phyloP scores from a whole-genome alignment of 1,140 invertebrate species.

The Drosophila prosaltans region DNA sequence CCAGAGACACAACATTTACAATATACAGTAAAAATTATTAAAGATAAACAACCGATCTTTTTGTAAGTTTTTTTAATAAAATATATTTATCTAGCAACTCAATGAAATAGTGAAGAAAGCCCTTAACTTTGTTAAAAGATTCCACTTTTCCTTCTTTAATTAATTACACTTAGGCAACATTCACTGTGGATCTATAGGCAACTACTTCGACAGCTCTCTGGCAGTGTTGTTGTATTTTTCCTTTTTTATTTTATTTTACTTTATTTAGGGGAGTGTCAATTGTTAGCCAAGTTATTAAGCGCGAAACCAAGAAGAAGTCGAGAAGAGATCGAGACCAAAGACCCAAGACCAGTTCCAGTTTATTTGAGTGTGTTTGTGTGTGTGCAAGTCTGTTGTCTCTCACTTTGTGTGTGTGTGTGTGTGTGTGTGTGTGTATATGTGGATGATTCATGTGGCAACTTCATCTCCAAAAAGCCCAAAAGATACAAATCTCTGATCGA shows the following conservation, averaged over 20 bases:
- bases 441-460: constrained; percentile 76
- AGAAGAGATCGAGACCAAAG: constrained; percentile 45
- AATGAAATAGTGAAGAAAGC: too few species aligned
- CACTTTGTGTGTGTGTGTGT: constrained; percentile 25
- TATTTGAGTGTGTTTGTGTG: constrained; percentile 55
- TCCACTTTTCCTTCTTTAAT: not conserved
- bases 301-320: constrained; percentile 54
- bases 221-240: constrained; percentile 27
- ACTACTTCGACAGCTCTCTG: constrained; percentile 18
- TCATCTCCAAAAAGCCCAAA: constrained; percentile 26
- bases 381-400: not conserved
- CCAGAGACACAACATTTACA: constrained; percentile 69
- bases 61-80: too few species aligned
- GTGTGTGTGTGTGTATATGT: constrained; percentile 39
- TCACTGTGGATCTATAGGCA: constrained; percentile 48
- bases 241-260: constrained; percentile 25
- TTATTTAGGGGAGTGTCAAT: constrained; percentile 77
- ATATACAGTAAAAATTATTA: constrained; percentile 50
- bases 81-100: too few species aligned
- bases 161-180: constrained; percentile 35
- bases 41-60: constrained; percentile 9
- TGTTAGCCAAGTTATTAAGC: constrained; percentile 80
- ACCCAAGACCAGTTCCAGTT: constrained; percentile 24
- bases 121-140: too few species aligned
- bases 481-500: constrained; percentile 80